Evolutionary conservation across 2,888 invertebrate genomes (phyloP).

Genomic region (Trisateles emortualis): DNA sequence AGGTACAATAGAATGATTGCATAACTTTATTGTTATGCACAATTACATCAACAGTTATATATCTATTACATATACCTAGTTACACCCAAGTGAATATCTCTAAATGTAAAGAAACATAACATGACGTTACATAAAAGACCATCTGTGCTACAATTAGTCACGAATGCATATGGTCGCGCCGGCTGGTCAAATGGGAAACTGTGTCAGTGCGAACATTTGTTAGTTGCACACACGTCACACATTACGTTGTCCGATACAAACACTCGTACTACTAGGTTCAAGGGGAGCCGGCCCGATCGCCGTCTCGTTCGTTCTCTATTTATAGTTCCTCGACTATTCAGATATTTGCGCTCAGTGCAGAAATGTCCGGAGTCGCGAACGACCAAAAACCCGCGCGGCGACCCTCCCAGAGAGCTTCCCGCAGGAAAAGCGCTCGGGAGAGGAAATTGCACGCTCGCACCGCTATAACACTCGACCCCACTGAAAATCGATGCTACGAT

Average conservation of each 20-base stretch:
- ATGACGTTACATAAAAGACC: slow-evolving; percentile 61
- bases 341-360: slow-evolving; percentile 82
- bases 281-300: slow-evolving; percentile 83
- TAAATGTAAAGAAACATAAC: slow-evolving; percentile 50
- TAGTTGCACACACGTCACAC: slow-evolving; percentile 72
- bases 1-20: neutral
- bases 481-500: slow-evolving; percentile 48
- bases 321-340: slow-evolving; percentile 83
- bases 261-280: slow-evolving; percentile 80
- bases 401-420: slow-evolving; percentile 64
- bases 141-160: slow-evolving; percentile 71
- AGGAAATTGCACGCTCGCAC: slow-evolving; percentile 52
- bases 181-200: slow-evolving; percentile 82
- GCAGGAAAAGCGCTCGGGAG: slow-evolving; percentile 57
- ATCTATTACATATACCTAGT: slow-evolving; percentile 35
- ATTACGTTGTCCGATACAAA: slow-evolving; percentile 73
- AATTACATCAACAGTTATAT: slow-evolving; percentile 26
- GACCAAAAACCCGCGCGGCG: slow-evolving; percentile 66
- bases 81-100: slow-evolving; percentile 52
- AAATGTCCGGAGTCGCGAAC: slow-evolving; percentile 82
- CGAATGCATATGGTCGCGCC: slow-evolving; percentile 75
- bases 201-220: slow-evolving; percentile 83
- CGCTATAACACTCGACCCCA: slow-evolving; percentile 42
- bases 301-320: slow-evolving; percentile 83
- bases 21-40: slow-evolving; percentile 19